phyloP scores from a whole-genome alignment of 1,140 invertebrate species.

The Matsumurasca onukii region DNA sequence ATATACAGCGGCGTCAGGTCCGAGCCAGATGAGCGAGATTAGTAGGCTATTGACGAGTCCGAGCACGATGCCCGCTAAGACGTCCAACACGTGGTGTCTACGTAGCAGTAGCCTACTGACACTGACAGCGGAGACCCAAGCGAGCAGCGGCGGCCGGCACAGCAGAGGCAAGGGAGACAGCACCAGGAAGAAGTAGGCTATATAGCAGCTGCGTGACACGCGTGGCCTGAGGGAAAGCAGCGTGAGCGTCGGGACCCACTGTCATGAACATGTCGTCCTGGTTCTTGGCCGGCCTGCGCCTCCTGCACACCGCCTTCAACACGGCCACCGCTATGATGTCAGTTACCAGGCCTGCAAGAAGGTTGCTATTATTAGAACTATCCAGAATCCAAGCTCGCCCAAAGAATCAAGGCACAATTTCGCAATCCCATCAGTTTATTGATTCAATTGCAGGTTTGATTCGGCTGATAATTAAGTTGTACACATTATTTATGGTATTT shows the following conservation, averaged over 20 bases:
- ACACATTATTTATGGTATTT: not conserved
- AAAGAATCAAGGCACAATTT: not conserved
- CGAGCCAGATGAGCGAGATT: constrained; percentile 67
- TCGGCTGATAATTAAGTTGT: constrained; percentile 3
- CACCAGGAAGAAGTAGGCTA: constrained; percentile 68
- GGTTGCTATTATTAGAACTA: not conserved
- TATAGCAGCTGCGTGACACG: constrained; percentile 79
- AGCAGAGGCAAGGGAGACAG: constrained; percentile 59
- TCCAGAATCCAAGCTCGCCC: not conserved
- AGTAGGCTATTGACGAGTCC: constrained; percentile 74
- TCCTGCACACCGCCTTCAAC: constrained; percentile 74
- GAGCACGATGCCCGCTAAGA: constrained; percentile 70
- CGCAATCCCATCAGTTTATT: not conserved
- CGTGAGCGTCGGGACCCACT: constrained; percentile 79
- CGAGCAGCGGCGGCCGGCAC: constrained; percentile 60
- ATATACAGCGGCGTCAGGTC: constrained; percentile 50
- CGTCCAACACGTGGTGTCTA: constrained; percentile 87
- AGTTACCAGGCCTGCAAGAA: constrained; percentile 75
- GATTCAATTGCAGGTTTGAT: not conserved
- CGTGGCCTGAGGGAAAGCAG: constrained; percentile 97
- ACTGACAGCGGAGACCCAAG: constrained; percentile 74
- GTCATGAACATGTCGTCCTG: constrained; percentile 59
- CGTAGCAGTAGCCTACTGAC: constrained; percentile 77
- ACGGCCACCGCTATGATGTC: constrained; percentile 84
- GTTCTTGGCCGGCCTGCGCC: constrained; percentile 72